Percentiles rank a stretch among this genome's conserved stretches.
Evolutionary conservation across 2,797 vertebrate species (phyloP).

Genomic region (Lithobates pipiens): DNA sequence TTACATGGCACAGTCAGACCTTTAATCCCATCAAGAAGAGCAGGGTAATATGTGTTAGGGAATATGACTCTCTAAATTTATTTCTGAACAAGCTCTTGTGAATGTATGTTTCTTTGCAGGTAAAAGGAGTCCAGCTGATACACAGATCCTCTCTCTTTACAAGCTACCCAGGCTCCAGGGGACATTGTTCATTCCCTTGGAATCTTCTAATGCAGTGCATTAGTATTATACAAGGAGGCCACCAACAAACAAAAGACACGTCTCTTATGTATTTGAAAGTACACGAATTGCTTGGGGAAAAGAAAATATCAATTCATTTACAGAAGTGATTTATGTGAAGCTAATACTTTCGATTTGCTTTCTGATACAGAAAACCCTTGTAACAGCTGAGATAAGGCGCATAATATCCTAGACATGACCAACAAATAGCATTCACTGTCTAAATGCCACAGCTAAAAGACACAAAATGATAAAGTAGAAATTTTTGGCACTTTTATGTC

Average conservation of each 20-base stretch:
- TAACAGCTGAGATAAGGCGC: constrained; percentile 8
- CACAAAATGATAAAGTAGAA: not conserved
- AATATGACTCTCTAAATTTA: constrained; percentile 51
- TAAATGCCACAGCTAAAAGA: not conserved
- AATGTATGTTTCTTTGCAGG: constrained; percentile 57
- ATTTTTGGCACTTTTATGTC: not conserved
- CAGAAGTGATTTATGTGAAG: constrained; percentile 39
- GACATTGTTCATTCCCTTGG: constrained; percentile 50
- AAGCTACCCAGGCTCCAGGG: constrained; percentile 54
- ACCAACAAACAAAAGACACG: constrained; percentile 46
- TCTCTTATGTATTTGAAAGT: constrained; percentile 53
- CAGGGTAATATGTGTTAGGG: constrained; percentile 30
- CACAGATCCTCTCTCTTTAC: constrained; percentile 57
- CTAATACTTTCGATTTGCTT: constrained; percentile 5
- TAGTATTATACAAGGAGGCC: constrained; percentile 52
- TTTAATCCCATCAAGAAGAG: constrained; percentile 49
- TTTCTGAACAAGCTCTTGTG: constrained; percentile 57
- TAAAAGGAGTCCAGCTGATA: constrained; percentile 59
- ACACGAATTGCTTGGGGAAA: constrained; percentile 57
- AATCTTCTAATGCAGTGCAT: constrained; percentile 58
- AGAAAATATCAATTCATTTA: constrained; percentile 50
- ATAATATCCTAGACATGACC: constrained; percentile 1
- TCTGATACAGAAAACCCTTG: constrained; percentile 11
- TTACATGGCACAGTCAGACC: constrained; percentile 44
- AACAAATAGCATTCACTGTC: not conserved